Evolutionary conservation across 2,888 invertebrate genomes (phyloP).

Genomic region (Apoda limacodes): DNA sequence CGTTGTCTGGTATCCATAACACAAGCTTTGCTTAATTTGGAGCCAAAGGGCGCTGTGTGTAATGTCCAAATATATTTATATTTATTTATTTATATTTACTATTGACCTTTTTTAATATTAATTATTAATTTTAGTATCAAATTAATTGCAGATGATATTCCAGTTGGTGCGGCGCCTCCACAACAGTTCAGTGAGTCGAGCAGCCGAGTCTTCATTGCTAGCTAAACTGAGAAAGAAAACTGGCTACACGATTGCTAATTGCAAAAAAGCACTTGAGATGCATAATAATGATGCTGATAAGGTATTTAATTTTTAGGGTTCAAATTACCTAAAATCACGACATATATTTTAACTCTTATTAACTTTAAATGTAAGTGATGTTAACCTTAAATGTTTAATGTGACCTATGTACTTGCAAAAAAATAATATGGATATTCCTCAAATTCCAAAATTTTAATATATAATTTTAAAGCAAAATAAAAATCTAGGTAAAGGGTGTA

Average conservation of each 20-base stretch:
- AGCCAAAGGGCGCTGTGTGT: no score
- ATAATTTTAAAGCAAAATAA: no score
- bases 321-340: neutral
- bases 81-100: slow-evolving; percentile 6
- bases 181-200: slow-evolving; percentile 62
- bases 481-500: no score
- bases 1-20: no score
- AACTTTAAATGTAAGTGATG: no score
- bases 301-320: slow-evolving; percentile 60
- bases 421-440: no score
- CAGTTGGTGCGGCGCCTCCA: slow-evolving; percentile 71
- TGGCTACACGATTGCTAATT: slow-evolving; percentile 95
- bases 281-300: slow-evolving; percentile 87
- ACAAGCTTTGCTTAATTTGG: no score
- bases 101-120: neutral
- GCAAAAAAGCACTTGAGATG: slow-evolving; percentile 93
- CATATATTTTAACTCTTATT: no score
- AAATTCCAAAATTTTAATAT: no score
- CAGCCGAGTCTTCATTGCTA: slow-evolving; percentile 78
- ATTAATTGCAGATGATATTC: slow-evolving; percentile 68
- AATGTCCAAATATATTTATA: no score
- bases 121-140: slow-evolving; percentile 3
- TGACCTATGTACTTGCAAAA: no score
- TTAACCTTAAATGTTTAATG: no score
- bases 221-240: slow-evolving; percentile 92